Conservation (phyloP, 2,113 vertebrate genomes). For the Phaethon lepturus region DNA sequence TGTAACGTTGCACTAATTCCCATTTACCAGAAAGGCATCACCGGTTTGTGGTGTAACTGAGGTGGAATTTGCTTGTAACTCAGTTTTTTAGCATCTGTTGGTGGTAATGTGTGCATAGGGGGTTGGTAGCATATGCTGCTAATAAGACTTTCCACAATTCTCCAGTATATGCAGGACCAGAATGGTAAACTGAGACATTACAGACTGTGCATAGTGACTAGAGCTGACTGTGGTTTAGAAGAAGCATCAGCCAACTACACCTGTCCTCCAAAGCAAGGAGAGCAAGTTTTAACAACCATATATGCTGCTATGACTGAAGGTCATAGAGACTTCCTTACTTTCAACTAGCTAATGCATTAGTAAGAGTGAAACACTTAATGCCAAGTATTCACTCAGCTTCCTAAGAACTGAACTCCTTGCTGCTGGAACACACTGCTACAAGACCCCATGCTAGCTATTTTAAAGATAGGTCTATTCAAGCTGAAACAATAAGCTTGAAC, state of each 20-base stretch:
- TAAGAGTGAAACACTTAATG: background rate
- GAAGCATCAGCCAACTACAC: background rate
- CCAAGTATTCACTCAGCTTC: background rate
- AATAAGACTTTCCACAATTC: background rate
- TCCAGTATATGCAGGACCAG: background rate
- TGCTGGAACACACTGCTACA: background rate
- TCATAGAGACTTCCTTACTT: background rate
- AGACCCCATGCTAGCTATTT: background rate
- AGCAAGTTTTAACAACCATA: background rate
- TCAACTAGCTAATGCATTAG: background rate
- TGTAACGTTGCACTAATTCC: background rate
- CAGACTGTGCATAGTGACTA: background rate
- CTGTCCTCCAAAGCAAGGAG: background rate
- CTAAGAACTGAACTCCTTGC: background rate
- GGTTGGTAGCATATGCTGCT: background rate
- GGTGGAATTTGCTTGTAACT: background rate
- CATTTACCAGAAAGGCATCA: background rate
- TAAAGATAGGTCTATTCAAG: background rate
- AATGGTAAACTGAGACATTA: background rate
- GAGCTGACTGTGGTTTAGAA: background rate
- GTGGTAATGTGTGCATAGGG: background rate
- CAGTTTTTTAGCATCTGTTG: background rate
- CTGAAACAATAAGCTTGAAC: background rate
- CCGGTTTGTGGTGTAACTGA: background rate
- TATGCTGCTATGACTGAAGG: background rate